phyloP scores from a whole-genome alignment of 1,140 invertebrate species.

The Sesamia nonagrioides region DNA sequence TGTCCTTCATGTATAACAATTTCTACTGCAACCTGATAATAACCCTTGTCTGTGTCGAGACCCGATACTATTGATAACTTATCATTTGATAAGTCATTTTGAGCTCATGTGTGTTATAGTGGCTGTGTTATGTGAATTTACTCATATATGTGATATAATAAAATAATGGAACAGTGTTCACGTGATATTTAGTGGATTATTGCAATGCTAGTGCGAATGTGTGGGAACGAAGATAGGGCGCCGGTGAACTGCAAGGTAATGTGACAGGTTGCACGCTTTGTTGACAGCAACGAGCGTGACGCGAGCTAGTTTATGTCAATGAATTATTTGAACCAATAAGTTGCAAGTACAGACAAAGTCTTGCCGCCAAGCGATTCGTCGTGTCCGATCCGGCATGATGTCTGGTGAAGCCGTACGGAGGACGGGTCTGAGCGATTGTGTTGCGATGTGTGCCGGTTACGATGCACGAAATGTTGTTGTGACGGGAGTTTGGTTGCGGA shows the following conservation, averaged over 20 bases:
- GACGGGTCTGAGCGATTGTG: too few relatives aligned
- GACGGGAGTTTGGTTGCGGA: too few relatives aligned
- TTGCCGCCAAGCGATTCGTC: too few relatives aligned
- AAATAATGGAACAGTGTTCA: conserved; percentile 7
- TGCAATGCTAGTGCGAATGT: conserved; percentile 65
- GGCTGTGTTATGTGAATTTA: conserved; percentile 27
- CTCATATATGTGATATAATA: conserved; percentile 7
- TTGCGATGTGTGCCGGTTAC: too few relatives aligned
- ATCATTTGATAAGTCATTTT: conserved; percentile 39
- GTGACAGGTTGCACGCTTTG: background rate
- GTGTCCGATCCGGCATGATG: too few relatives aligned
- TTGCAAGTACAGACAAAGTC: background rate
- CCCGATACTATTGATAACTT: conserved; percentile 38
- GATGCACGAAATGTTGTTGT: too few relatives aligned
- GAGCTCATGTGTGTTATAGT: conserved; percentile 26
- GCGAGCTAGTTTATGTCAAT: background rate
- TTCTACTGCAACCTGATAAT: background rate
- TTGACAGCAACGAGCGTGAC: background rate
- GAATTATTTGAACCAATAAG: background rate
- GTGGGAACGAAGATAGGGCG: conserved; percentile 60
- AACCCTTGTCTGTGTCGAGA: background rate
- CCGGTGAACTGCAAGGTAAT: conserved; percentile 61
- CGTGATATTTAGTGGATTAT: conserved; percentile 26
- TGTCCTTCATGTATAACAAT: background rate
- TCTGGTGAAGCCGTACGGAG: too few relatives aligned